Evolutionary conservation across 2,113 vertebrate species (phyloP).

Genomic region (Glaucomys volans): DNA sequence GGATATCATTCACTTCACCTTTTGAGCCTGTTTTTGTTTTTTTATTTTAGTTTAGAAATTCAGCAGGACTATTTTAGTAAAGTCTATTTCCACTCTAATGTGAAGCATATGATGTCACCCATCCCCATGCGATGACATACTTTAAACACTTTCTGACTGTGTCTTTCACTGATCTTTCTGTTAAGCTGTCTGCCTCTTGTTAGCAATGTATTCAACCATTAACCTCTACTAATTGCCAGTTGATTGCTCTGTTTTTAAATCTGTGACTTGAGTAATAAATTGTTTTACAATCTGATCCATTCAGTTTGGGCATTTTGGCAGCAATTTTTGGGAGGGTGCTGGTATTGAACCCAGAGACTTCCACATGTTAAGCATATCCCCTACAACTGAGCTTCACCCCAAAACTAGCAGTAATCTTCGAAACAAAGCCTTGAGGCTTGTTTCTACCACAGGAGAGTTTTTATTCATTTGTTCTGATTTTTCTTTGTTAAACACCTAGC

Average conservation of each 20-base stretch:
- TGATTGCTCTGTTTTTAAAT: background rate
- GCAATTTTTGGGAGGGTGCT: background rate
- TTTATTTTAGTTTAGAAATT: slow-evolving; percentile 21
- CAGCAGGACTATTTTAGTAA: slow-evolving; percentile 21
- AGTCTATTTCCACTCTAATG: background rate
- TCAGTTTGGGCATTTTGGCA: background rate
- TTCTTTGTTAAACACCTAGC: background rate
- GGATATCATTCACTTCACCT: background rate
- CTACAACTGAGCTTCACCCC: background rate
- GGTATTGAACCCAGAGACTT: background rate
- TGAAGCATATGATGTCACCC: background rate
- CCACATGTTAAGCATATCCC: background rate
- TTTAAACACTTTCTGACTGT: background rate
- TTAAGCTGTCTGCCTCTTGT: background rate
- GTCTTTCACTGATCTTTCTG: background rate
- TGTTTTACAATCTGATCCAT: background rate
- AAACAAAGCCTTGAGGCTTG: background rate
- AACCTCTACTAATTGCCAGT: background rate
- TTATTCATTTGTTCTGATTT: background rate
- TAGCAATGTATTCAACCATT: background rate
- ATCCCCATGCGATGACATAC: background rate
- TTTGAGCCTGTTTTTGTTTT: background rate
- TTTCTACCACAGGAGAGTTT: background rate
- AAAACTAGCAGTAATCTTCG: background rate
- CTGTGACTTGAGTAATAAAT: background rate